phyloP scores from a whole-genome alignment of 2,888 invertebrate genomes.

The Brachylomia viminalis region DNA sequence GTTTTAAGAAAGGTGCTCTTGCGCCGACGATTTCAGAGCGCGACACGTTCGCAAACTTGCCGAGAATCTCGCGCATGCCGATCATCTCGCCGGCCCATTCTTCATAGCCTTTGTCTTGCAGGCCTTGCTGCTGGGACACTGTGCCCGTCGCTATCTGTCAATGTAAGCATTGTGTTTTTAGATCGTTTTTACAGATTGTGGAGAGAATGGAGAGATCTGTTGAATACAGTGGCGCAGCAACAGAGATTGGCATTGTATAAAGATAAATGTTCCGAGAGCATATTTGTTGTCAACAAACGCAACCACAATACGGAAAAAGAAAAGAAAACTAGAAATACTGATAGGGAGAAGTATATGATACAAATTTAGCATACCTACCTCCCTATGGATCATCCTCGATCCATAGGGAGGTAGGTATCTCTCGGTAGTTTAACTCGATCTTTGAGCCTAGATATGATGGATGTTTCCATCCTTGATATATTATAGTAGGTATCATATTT shows the following conservation, averaged over 20 bases:
- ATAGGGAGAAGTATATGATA: no score
- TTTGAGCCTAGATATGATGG: not conserved
- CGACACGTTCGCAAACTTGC: conserved; percentile 95
- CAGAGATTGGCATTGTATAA: conserved; percentile 16
- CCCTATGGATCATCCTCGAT: no score
- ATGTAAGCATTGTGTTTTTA: conserved; percentile 34
- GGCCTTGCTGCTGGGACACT: conserved; percentile 93
- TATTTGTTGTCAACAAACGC: no score
- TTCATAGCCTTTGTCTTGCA: conserved; percentile 97
- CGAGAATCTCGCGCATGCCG: conserved; percentile 97
- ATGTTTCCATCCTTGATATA: not conserved
- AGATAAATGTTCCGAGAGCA: not conserved
- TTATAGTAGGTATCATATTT: not conserved
- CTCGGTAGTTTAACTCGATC: not conserved
- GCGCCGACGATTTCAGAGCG: conserved; percentile 96
- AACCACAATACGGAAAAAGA: not conserved
- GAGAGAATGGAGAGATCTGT: conserved; percentile 28
- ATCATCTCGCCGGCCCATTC: conserved; percentile 98
- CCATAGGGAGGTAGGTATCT: no score
- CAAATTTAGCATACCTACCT: no score
- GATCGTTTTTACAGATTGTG: conserved; percentile 10
- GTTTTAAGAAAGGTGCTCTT: conserved; percentile 97
- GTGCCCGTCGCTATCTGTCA: conserved; percentile 91
- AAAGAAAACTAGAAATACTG: no score
- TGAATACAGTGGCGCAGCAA: conserved; percentile 1